Evolutionary conservation across 2,888 invertebrate genomes (phyloP), one percentile per base, ranked within the genome.

Genomic region (Thera britannica): DNA sequence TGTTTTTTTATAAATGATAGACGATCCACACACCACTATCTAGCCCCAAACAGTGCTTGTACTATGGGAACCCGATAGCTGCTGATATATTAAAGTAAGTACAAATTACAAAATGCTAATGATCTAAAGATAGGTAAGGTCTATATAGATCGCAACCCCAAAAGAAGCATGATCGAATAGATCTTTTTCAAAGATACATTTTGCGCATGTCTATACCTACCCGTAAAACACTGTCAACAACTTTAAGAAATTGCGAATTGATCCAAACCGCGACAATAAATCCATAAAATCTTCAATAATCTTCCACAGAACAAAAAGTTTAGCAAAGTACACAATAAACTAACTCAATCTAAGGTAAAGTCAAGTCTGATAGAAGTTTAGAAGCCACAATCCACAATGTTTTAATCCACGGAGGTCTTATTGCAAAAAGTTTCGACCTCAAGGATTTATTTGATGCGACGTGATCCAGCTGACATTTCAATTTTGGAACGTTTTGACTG

Each of bases 291-390:
- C 7, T 12, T 51, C 23, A 51, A 4, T 12, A 51, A 23, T 3
- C 23, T 51, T 7, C 44, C 3, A 2, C 44, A 9, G 34, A 52
- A 8, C 34, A 55, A 44, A 44, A 12, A 12, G 38, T 38, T 57
- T 57, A 41, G 46, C 54, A 66, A 73, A 72, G 23, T 23, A 23
- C 23, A 23, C 23, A 74, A 68, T 67, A 65, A 55, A 35, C 77
- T 72, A 75, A 77, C 79, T 82, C 76, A 77, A 82, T 80, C 76
- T 77, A 78, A 71, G 63, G 69, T 52, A 52, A 52, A 2, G 34
- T 5, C 74, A 62, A 78, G 78, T 76, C 71, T 79, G 79, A 79
- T 77, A 77, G 77, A 81, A 78, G 9, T 78, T 75, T 12, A 46
- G 57, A 62, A 62, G 44, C 57, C 66, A 73, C 78, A 76, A 77